A percentile compares a stretch with the other conserved stretches of the same genome.
Conservation (phyloP, 2,888 invertebrate genomes). For the Hybos culiciformis region DNA sequence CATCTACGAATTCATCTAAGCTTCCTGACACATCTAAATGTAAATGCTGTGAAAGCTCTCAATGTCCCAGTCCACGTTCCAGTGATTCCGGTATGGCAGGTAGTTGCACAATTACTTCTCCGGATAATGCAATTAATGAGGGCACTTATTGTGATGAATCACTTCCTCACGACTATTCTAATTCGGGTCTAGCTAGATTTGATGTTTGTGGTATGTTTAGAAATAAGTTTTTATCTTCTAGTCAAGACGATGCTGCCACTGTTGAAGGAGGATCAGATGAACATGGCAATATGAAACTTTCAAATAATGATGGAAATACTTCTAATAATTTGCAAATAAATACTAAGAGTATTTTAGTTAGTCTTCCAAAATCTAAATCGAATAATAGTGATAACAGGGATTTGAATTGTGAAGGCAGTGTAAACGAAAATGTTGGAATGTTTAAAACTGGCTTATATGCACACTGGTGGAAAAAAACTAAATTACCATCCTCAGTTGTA, state of each 20-base stretch:
- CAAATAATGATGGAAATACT: conserved; percentile 5
- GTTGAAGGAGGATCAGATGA: conserved; percentile 1
- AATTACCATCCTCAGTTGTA: conserved; percentile 55
- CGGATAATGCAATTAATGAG: conserved; percentile 51
- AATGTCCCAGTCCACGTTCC: conserved; percentile 55
- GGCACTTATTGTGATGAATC: conserved; percentile 11
- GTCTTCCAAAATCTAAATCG: conserved; percentile 12
- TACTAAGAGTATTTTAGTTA: conserved; percentile 29
- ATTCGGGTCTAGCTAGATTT: conserved; percentile 24
- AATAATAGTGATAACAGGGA: conserved; percentile 13
- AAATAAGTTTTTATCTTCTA: conserved; percentile 28
- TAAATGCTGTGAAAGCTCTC: conserved; percentile 46
- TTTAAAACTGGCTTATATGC: conserved; percentile 77
- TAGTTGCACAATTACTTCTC: conserved; percentile 60
- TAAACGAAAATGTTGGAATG: conserved; percentile 24
- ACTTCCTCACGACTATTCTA: conserved; percentile 13
- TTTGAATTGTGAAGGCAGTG: conserved; percentile 17
- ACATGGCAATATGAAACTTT: conserved; percentile 2
- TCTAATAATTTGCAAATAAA: conserved; percentile 22
- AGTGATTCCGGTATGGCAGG: conserved; percentile 74
- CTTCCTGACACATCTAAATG: conserved; percentile 28
- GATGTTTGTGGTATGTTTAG: conserved; percentile 34
- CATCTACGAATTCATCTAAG: conserved; percentile 5
- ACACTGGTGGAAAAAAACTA: conserved; percentile 88
- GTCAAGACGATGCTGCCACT: conserved; percentile 19